Conservation (phyloP, 2,113 vertebrate species). For the Pimephales promelas region DNA sequence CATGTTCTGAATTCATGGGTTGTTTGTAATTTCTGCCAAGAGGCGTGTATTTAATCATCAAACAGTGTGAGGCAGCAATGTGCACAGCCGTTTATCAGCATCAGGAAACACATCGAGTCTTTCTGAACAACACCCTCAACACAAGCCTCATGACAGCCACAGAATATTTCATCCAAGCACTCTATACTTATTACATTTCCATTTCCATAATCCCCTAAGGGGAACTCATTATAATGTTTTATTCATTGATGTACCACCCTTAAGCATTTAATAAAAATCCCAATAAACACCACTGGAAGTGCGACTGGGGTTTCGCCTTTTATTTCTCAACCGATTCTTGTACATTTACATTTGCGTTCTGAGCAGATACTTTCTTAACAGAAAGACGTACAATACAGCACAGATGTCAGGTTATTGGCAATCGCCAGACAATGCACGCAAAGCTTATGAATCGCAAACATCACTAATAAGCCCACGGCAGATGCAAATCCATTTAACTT, state of each 20-base stretch:
- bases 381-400: background rate
- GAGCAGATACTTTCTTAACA: background rate
- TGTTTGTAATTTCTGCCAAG: constrained; percentile 67
- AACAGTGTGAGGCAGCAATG: constrained; percentile 61
- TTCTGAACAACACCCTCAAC: constrained; percentile 55
- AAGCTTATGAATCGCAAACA: background rate
- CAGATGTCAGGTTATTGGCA: background rate
- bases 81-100: constrained; percentile 62
- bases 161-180: constrained; percentile 58
- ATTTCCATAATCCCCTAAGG: constrained; percentile 63
- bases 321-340: constrained; percentile 8
- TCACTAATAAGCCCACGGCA: background rate
- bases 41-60: constrained; percentile 64
- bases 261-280: constrained; percentile 56
- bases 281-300: constrained; percentile 7
- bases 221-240: constrained; percentile 62
- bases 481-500: background rate
- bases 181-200: constrained; percentile 63
- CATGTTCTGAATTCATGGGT: constrained; percentile 58
- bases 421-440: background rate
- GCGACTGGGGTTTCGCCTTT: background rate
- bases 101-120: constrained; percentile 59
- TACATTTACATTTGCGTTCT: constrained; percentile 16
- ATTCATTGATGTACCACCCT: constrained; percentile 64
- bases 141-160: constrained; percentile 42